Evolutionary conservation across 2,797 vertebrate species (phyloP), one percentile per base, ranked within the genome.

Genomic region (Dendrocincla fuliginosa): DNA sequence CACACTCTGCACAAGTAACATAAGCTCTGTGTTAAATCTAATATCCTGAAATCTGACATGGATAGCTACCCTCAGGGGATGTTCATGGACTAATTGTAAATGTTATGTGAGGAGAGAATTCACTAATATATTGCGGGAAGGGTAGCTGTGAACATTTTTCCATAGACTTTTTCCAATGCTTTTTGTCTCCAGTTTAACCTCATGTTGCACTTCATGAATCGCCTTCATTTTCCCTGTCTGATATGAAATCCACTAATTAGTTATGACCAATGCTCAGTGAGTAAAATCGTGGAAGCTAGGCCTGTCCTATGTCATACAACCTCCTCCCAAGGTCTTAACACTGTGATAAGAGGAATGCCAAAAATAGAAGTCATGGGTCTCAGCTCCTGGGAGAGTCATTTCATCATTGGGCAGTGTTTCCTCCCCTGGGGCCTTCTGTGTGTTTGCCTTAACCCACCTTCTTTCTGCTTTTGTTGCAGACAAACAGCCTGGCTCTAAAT

Each of bases 11-110:
- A 49, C 47, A 82, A 92, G 82, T 71, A 87, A 63, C 78, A 55
- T 92, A 79, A 93, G 25, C 60, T 90, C 60, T 88, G 77, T 91
- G 64, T 91, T 87, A 92, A 79, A 76, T 71, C 67, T 76, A 42
- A 24, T 83, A 80, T 95, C 79, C 52, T 20, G 52, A 65, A 65
- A 70, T 90, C 65, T 97, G 82, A 71, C 69, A 42, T 39, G 33
- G n/a, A 14, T 91, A 56, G 23, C 87, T 97, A 13, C 57, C 78
- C 65, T 25, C 18, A 4, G 63, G 42, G 61, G 37, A 60, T 83
- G 55, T 61, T 74, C 55, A 46, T 60, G 57, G 63, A 30, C 52
- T 67, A 90, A 87, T 77, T 85, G 41, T 63, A 85, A 86, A n/a
- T 81, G 82, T 79, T 79, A 33, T 74, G 65, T 77, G 35, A 77